Evolutionary conservation across 2,888 invertebrate genomes (phyloP).

Genomic region (Rhingia rostrata): DNA sequence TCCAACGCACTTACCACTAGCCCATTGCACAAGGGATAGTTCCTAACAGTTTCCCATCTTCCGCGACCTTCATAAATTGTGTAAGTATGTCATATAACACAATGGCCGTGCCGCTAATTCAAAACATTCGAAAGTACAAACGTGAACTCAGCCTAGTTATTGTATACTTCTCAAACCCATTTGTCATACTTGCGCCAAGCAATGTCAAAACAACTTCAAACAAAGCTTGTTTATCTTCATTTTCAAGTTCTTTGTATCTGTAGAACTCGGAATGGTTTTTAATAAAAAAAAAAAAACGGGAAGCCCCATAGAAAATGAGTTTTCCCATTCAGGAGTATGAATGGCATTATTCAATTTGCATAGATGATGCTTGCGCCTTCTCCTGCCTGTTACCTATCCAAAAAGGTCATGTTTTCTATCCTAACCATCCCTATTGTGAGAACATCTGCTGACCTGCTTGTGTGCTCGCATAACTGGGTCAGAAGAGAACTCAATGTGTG

Average conservation of each 20-base stretch:
- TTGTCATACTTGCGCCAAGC: too few species aligned
- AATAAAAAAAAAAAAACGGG: neutral
- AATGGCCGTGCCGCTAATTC: too few species aligned
- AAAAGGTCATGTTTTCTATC: neutral
- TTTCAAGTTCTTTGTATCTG: neutral
- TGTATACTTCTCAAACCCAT: too few species aligned
- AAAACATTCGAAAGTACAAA: too few species aligned
- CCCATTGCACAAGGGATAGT: too few species aligned
- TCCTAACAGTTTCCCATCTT: too few species aligned
- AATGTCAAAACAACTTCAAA: too few species aligned
- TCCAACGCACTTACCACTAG: too few species aligned
- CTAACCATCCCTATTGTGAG: neutral
- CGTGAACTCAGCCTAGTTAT: too few species aligned
- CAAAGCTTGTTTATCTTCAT: neutral
- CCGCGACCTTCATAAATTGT: too few species aligned
- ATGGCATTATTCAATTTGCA: neutral
- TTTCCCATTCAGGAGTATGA: neutral
- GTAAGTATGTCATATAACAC: too few species aligned
- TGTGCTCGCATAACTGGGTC: neutral
- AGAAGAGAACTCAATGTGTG: neutral
- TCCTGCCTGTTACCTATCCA: neutral
- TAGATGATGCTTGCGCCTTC: neutral
- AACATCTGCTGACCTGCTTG: neutral
- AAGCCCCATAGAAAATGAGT: neutral
- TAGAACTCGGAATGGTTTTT: neutral